A percentile compares a stretch with the other conserved stretches of the same genome.
Evolutionary conservation across 2,113 vertebrate species (phyloP).

Genomic region (Phaethon lepturus): DNA sequence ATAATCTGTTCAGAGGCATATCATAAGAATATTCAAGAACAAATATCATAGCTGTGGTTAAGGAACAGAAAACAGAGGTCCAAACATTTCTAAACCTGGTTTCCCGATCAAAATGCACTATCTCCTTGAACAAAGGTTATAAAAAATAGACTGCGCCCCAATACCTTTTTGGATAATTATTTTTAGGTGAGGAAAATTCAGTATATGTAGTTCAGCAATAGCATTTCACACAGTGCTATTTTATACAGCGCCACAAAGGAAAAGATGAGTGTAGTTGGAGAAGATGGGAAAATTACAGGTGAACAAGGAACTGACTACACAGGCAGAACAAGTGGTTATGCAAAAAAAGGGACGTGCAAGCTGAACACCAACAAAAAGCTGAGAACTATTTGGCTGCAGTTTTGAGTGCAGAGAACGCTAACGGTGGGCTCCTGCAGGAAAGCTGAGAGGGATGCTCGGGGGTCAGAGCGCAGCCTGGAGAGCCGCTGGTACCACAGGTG

Average conservation of each 20-base stretch:
- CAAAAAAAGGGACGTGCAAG: not conserved
- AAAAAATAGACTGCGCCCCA: not conserved
- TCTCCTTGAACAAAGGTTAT: not conserved
- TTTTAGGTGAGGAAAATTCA: not conserved
- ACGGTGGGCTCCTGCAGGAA: not conserved
- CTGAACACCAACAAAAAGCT: not conserved
- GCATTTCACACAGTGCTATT: not conserved
- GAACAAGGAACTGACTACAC: not conserved
- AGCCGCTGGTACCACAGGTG: rapidly evolving
- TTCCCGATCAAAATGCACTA: not conserved
- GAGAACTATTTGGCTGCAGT: not conserved
- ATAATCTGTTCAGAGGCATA: not conserved
- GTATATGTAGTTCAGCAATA: not conserved
- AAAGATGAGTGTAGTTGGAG: not conserved
- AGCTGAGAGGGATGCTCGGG: not conserved
- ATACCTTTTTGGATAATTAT: not conserved
- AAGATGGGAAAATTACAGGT: not conserved
- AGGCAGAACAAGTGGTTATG: not conserved
- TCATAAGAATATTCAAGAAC: not conserved
- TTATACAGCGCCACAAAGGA: not conserved
- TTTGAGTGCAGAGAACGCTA: not conserved
- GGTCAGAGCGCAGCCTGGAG: not conserved
- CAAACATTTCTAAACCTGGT: not conserved
- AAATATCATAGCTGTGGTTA: not conserved
- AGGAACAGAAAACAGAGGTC: not conserved